Conservation (phyloP, 2,888 invertebrate species). For the Agrotis exclamationis region DNA sequence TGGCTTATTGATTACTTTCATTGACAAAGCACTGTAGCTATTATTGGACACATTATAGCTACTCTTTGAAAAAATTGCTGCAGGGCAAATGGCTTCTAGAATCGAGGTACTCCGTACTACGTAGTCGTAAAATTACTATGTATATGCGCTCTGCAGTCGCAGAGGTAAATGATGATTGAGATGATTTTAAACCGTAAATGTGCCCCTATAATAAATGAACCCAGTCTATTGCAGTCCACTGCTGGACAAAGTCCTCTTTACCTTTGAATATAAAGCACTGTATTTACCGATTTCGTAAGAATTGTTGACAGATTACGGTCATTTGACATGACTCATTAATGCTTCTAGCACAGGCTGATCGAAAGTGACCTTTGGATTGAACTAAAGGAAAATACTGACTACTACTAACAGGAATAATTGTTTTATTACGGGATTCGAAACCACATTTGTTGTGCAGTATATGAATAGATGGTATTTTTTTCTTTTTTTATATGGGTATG, state of each 20-base stretch:
- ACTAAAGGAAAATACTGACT: slow-evolving; percentile 18
- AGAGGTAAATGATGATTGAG: too few species aligned
- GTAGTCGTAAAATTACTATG: neutral
- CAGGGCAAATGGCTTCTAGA: neutral
- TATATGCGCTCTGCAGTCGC: too few species aligned
- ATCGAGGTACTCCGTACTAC: neutral
- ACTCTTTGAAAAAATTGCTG: neutral
- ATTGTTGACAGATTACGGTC: slow-evolving; percentile 6
- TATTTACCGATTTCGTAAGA: slow-evolving; percentile 13
- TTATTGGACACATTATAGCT: neutral
- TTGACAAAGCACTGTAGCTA: slow-evolving; percentile 26
- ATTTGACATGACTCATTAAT: slow-evolving; percentile 24
- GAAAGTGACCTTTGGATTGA: slow-evolving; percentile 30
- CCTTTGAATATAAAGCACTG: neutral
- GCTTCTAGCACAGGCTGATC: neutral
- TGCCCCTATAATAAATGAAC: neutral
- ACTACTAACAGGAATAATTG: neutral
- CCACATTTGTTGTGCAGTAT: too few species aligned
- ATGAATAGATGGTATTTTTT: too few species aligned
- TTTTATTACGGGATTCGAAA: neutral
- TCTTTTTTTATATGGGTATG: too few species aligned
- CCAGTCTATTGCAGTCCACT: neutral
- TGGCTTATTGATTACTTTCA: slow-evolving; percentile 50
- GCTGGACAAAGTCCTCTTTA: neutral
- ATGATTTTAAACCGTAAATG: neutral